A percentile compares a stretch with the other conserved stretches of the same genome.
Evolutionary conservation across 2,113 vertebrate genomes (phyloP).

Genomic region (Python bivittatus): DNA sequence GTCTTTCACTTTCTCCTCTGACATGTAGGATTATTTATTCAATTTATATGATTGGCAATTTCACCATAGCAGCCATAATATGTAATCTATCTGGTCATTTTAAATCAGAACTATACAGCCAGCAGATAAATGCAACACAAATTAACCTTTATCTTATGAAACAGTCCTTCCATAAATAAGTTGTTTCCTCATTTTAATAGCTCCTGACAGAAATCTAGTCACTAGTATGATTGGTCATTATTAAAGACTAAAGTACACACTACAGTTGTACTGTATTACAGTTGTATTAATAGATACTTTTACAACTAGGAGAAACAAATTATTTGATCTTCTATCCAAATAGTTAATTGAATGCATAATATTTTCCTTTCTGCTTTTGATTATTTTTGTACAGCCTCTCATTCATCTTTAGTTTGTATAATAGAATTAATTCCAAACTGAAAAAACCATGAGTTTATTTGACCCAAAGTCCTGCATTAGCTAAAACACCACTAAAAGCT

Average conservation of each 20-base stretch:
- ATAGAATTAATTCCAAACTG: not conserved
- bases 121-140: not conserved
- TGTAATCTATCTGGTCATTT: too few species aligned
- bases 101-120: too few species aligned
- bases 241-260: not conserved
- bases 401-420: not conserved
- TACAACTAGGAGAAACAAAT: not conserved
- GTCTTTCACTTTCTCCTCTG: too few species aligned
- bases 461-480: not conserved
- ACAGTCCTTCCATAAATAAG: not conserved
- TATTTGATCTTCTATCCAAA: not conserved
- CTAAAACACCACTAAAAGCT: not conserved
- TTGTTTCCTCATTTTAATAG: not conserved
- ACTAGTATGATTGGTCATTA: not conserved
- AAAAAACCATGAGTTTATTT: not conserved
- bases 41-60: too few species aligned
- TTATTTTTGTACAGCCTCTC: not conserved
- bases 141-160: not conserved
- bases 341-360: not conserved
- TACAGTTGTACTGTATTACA: not conserved
- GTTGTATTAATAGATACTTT: not conserved
- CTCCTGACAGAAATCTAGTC: not conserved
- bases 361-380: not conserved
- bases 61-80: too few species aligned
- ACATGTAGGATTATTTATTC: too few species aligned